A percentile compares a stretch with the other conserved stretches of the same genome.
phyloP scores from a whole-genome alignment of 2,113 vertebrate species.

The Protobothrops mucrosquamatus region DNA sequence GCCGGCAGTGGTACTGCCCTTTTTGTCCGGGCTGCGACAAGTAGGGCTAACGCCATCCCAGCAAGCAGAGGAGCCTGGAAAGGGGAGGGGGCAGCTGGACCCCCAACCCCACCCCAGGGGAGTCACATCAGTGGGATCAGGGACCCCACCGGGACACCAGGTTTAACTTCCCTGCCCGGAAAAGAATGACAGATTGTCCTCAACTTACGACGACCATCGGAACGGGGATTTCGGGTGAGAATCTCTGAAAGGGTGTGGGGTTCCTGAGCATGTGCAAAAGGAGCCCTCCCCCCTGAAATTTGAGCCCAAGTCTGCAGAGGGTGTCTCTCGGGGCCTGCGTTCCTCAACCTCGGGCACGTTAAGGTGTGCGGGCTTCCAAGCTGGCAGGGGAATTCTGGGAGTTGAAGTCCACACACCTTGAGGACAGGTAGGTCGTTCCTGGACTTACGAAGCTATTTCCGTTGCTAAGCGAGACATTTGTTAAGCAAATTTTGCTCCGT shows the following conservation, averaged over 20 bases:
- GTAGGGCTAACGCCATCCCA: background rate
- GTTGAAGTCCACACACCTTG: no score
- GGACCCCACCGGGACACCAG: background rate
- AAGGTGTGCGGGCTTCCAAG: no score
- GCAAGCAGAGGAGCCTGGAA: background rate
- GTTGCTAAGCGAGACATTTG: background rate
- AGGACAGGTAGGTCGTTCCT: no score
- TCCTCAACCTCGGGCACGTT: no score
- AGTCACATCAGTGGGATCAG: background rate
- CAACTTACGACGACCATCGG: background rate
- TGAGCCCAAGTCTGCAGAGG: no score
- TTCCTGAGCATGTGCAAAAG: no score
- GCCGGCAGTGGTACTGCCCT: background rate
- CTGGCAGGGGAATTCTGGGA: no score
- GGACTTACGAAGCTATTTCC: background rate
- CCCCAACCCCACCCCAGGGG: background rate
- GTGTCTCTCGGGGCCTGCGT: no score
- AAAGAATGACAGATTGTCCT: background rate
- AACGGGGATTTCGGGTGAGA: no score
- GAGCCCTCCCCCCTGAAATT: no score
- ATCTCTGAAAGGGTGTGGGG: no score
- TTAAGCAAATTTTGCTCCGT: background rate
- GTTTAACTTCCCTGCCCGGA: background rate
- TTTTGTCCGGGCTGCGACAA: background rate
- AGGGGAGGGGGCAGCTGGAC: background rate